phyloP scores from a whole-genome alignment of 2,888 invertebrate species.

The Tethea ocularis region DNA sequence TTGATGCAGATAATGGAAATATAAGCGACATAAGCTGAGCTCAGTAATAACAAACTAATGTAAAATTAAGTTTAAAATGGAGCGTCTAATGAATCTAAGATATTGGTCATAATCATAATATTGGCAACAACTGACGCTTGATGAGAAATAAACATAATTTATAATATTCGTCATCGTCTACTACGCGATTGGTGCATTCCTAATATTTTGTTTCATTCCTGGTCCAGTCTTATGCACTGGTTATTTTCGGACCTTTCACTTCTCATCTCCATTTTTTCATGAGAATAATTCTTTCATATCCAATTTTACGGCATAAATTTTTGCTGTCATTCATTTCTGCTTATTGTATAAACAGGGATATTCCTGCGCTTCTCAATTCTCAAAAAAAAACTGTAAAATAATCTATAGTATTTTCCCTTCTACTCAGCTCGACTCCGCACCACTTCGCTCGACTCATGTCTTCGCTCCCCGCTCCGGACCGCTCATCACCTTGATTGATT shows the following conservation, averaged over 20 bases:
- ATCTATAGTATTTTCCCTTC: background rate
- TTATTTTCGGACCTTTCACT: background rate
- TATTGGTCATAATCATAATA: background rate
- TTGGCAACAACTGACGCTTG: background rate
- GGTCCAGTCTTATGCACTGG: too few relatives aligned
- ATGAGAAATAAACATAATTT: background rate
- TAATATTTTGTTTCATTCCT: too few relatives aligned
- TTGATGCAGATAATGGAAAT: background rate
- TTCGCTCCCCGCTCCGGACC: constrained; percentile 4
- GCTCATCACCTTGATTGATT: background rate
- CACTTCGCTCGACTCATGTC: background rate
- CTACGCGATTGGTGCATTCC: too few relatives aligned
- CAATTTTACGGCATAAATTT: background rate
- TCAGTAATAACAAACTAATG: background rate
- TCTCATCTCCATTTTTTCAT: too few relatives aligned
- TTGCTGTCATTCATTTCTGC: background rate
- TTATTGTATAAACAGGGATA: background rate
- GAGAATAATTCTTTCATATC: background rate
- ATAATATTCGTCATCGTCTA: too few relatives aligned
- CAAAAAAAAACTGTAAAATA: background rate
- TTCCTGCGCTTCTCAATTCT: background rate
- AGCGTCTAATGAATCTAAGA: background rate
- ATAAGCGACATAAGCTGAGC: background rate
- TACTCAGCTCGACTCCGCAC: background rate
- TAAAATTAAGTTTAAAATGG: background rate